Base-by-base conservation (phyloP, 1,140 invertebrate genomes). In the Cydia splendana region DNA sequence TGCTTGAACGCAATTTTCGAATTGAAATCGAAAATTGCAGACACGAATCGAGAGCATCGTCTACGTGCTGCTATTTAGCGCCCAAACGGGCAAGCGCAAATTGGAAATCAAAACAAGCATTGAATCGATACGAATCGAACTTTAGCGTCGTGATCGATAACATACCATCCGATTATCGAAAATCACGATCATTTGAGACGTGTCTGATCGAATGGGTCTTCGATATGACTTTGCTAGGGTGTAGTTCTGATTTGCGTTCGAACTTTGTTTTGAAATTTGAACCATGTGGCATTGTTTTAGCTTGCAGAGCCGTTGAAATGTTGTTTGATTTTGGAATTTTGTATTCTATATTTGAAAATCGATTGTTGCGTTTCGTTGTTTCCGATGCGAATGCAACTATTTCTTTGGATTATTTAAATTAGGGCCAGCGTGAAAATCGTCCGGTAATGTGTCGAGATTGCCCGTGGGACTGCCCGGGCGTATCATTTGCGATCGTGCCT, bases 341-440 rank as follows among this genome's bases (percentile, higher is more conserved):
- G 24, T 76, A 69, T 78, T 62, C 74, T 75, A 20, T 69, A 38
- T 57, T 78, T 77, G 75, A 79, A 65, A 80, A 81, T 88, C 79
- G 84, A 79, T 84, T 81, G 80, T 75, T 65, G 73, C 20, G 18
- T 82, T 76, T 48, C 74, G 75, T 80, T 79, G 82, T 62, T 20
- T 62, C 57, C 10, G 18, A 62, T 81, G 65, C 84, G 86, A 91
- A 81, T 89, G 86, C 86, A 91, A 82, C 90, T 91, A 93, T 91
- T 93, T 87, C 90, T 93, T 93, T 93, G 90, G 91, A 91, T 93
- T 91, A 93, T 93, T 91, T 93, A 93, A 93, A 93, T 93, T 93
- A 93, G 87, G 89, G 87, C 85, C 81, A 93, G 90, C 90, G 91
- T 93, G 91, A 93, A 91, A 91, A 91, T 91, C 85, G 90, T 86